phyloP scores from a whole-genome alignment of 2,888 invertebrate species.

The Idaea aversata region DNA sequence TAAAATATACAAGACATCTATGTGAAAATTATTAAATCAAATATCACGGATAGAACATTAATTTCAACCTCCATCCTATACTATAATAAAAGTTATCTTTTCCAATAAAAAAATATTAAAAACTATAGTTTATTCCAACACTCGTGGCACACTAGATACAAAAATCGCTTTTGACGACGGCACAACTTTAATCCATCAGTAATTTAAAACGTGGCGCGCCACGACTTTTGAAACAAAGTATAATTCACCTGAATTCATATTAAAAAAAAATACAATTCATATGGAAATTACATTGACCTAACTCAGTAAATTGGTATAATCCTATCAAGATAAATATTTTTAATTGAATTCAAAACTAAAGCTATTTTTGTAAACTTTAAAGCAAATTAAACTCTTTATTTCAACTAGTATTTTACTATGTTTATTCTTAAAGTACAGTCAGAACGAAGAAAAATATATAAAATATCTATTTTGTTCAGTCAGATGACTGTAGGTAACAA shows the following conservation, averaged over 20 bases:
- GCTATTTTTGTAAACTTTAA: not conserved
- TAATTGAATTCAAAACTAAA: not conserved
- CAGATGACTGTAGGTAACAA: too few relatives aligned
- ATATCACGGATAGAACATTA: constrained; percentile 8
- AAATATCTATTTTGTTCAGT: too few relatives aligned
- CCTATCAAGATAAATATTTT: not conserved
- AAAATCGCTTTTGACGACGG: not conserved
- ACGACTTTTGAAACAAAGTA: not conserved
- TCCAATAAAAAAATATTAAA: not conserved
- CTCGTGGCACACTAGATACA: not conserved
- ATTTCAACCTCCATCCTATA: constrained; percentile 39
- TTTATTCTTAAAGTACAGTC: not conserved
- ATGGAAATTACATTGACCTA: constrained; percentile 55
- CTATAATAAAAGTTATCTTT: not conserved
- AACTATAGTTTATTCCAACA: not conserved
- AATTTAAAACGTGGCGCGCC: not conserved
- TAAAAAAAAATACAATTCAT: not conserved
- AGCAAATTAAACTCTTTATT: not conserved
- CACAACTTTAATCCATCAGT: not conserved
- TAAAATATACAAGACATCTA: not conserved
- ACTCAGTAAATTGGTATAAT: not conserved
- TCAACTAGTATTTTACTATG: not conserved
- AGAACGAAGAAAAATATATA: too few relatives aligned
- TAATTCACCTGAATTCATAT: not conserved
- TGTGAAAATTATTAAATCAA: not conserved